These are phyloP conservation scores for Sebastes umbrosus DNA, from an alignment of 2,797 vertebrate genomes.

Conservation along the genomic window DNA sequence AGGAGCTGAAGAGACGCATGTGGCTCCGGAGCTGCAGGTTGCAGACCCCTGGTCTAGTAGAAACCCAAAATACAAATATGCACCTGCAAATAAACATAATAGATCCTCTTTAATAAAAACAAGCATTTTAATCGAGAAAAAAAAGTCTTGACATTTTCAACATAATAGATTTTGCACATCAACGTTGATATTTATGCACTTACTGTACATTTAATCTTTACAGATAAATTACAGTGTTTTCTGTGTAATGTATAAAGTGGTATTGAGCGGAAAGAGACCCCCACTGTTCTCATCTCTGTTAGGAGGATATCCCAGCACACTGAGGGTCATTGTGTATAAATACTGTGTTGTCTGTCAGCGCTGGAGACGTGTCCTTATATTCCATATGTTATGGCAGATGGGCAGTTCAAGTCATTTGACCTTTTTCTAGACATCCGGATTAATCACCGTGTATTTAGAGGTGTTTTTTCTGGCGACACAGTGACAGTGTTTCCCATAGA, in stretches of 20 bases:
- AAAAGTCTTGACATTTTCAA: background rate
- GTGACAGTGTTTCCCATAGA: background rate
- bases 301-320: background rate
- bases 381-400: slow-evolving; percentile 6
- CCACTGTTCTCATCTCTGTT: background rate
- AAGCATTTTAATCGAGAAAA: background rate
- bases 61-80: too few relatives aligned
- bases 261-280: background rate
- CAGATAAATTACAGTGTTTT: background rate
- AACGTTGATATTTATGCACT: background rate
- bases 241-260: background rate
- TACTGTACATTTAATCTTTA: background rate
- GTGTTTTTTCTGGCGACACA: background rate
- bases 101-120: background rate
- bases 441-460: background rate
- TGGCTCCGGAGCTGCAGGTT: too few relatives aligned
- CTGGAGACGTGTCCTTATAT: background rate
- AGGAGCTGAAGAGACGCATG: too few relatives aligned
- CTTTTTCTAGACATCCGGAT: background rate
- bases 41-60: too few relatives aligned
- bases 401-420: background rate
- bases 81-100: too few relatives aligned
- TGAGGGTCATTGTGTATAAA: background rate
- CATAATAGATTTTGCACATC: background rate
- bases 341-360: background rate